Evolutionary conservation across 2,113 vertebrate genomes (phyloP).

Genomic region (Dipodomys stephensi): DNA sequence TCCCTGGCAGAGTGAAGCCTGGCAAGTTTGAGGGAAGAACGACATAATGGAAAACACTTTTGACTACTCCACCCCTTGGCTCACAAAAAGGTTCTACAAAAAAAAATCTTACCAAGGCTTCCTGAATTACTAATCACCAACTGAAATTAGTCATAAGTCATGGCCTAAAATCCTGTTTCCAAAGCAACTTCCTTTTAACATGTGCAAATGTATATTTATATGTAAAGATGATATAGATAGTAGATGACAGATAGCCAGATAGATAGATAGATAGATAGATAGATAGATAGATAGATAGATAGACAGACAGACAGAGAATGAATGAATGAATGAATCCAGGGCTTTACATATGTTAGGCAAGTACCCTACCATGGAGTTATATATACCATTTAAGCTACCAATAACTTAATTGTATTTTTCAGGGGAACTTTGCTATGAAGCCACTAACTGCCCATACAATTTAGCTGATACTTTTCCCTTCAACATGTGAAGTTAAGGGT

Average conservation of each 20-base stretch:
- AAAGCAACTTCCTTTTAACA: background rate
- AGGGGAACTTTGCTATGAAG: background rate
- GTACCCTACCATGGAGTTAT: background rate
- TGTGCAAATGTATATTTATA: background rate
- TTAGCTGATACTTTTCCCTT: background rate
- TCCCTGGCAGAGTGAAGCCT: too few relatives aligned
- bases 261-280: too few relatives aligned
- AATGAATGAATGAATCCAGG: background rate
- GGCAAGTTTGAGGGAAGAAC: background rate
- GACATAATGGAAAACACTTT: background rate
- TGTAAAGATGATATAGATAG: background rate
- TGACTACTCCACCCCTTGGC: background rate
- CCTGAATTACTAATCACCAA: background rate
- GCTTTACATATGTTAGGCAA: background rate
- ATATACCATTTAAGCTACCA: too few relatives aligned
- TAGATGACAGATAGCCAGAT: too few relatives aligned
- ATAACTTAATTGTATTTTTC: background rate
- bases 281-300: too few relatives aligned
- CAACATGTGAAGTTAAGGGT: background rate
- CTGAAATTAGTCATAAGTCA: background rate
- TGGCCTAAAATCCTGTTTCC: background rate
- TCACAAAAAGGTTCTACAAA: background rate
- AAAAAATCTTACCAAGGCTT: background rate
- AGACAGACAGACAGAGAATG: too few relatives aligned
- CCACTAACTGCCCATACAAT: background rate